Evolutionary conservation across 2,888 invertebrate genomes (phyloP).

Genomic region (Protophormia terraenovae): DNA sequence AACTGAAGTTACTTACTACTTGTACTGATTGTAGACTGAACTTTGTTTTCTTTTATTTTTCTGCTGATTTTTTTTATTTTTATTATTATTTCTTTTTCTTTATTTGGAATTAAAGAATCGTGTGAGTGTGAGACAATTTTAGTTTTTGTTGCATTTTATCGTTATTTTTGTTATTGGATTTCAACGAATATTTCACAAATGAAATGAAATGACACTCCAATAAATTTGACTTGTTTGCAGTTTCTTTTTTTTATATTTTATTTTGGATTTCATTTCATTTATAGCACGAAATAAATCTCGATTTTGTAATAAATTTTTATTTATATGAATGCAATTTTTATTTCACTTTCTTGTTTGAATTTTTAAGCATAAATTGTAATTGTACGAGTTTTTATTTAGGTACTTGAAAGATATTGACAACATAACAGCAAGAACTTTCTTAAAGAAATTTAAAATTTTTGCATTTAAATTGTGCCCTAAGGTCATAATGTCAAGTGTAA

Average conservation of each 20-base stretch:
- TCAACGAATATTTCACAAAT: conserved; percentile 51
- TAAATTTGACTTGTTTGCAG: conserved; percentile 63
- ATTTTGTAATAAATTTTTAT: conserved; percentile 59
- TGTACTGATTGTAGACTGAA: conserved; percentile 4
- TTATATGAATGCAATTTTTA: conserved; percentile 19
- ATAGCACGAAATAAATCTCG: conserved; percentile 63
- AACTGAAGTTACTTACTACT: too few species aligned
- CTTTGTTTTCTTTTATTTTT: too few species aligned
- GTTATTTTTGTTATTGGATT: conserved; percentile 25
- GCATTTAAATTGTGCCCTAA: conserved; percentile 1
- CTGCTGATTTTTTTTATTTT: background rate
- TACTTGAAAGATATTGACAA: background rate
- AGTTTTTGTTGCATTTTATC: background rate
- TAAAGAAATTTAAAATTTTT: conserved; percentile 11
- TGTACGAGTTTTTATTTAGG: too few species aligned
- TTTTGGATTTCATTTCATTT: conserved; percentile 34
- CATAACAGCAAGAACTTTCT: conserved; percentile 12
- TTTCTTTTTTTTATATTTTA: conserved; percentile 16
- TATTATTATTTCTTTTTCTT: background rate
- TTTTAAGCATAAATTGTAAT: background rate
- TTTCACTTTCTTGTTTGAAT: background rate
- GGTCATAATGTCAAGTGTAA: conserved; percentile 56
- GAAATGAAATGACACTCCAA: conserved; percentile 62
- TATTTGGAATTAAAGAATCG: conserved; percentile 44
- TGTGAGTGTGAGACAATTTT: conserved; percentile 53